Percentiles rank a stretch among this genome's conserved stretches.
phyloP scores from a whole-genome alignment of 2,113 vertebrate species.

The Brienomyrus brachyistius region DNA sequence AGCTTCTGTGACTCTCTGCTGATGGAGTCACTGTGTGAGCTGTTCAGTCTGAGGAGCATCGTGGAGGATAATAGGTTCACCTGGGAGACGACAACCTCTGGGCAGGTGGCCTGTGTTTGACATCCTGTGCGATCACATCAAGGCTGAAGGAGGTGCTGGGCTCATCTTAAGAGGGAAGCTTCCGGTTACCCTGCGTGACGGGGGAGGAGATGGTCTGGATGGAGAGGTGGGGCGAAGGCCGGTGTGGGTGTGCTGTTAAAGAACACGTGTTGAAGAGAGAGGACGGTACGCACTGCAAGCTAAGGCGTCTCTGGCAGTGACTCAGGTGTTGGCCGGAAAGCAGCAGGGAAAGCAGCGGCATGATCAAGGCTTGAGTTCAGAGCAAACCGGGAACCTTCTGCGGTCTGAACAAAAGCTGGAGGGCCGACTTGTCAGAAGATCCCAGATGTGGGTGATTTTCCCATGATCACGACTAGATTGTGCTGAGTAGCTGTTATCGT shows the following conservation, averaged over 20 bases:
- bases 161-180: not conserved
- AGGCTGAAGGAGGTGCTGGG: not conserved
- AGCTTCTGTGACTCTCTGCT: not conserved
- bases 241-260: not conserved
- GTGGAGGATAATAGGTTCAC: not conserved
- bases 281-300: not conserved
- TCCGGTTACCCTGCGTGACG: not conserved
- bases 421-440: not conserved
- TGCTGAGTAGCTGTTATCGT: not conserved
- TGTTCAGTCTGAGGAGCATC: not conserved
- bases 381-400: not conserved
- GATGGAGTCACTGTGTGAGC: not conserved
- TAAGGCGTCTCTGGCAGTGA: not conserved
- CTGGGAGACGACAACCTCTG: not conserved
- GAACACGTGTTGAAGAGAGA: not conserved
- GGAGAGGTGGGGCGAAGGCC: not conserved
- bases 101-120: not conserved
- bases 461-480: not conserved
- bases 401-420: not conserved
- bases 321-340: not conserved
- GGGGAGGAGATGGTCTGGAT: not conserved
- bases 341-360: not conserved
- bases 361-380: not conserved
- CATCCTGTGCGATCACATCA: not conserved
- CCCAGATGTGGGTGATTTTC: not conserved